Evolutionary conservation across 2,797 vertebrate species (phyloP).

Genomic region (Coccyzus lansbergi): DNA sequence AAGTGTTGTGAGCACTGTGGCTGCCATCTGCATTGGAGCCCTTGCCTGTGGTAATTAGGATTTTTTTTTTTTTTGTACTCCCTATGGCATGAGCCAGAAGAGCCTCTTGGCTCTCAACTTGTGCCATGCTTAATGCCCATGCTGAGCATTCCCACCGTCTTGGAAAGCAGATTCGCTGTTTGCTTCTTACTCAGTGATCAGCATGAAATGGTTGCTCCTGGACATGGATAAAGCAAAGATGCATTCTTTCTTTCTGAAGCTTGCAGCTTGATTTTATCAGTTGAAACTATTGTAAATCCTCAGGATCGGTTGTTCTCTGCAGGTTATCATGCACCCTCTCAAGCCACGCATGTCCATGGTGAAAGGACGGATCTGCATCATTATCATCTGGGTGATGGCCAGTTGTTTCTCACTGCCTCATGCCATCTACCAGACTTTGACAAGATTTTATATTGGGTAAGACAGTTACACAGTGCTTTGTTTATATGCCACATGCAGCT

Average conservation of each 20-base stretch:
- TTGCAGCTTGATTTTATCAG: background rate
- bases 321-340: constrained; percentile 79
- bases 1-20: background rate
- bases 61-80: too few species aligned
- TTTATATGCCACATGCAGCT: background rate
- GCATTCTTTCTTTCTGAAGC: background rate
- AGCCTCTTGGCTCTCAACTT: background rate
- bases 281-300: background rate
- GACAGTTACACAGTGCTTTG: background rate
- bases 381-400: constrained; percentile 79
- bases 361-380: constrained; percentile 74
- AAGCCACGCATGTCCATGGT: constrained; percentile 75
- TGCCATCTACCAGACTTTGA: constrained; percentile 76
- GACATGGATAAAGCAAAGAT: background rate
- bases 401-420: constrained; percentile 79
- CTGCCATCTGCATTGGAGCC: background rate
- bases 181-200: background rate
- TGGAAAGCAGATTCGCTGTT: background rate
- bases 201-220: background rate
- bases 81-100: too few species aligned
- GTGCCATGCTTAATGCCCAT: fast-evolving
- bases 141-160: background rate
- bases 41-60: too few species aligned
- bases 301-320: background rate
- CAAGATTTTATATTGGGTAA: constrained; percentile 76